Evolutionary conservation across 1,140 invertebrate genomes (phyloP), one percentile per base, ranked within the genome.

Genomic region (Magallana ariakensis): DNA sequence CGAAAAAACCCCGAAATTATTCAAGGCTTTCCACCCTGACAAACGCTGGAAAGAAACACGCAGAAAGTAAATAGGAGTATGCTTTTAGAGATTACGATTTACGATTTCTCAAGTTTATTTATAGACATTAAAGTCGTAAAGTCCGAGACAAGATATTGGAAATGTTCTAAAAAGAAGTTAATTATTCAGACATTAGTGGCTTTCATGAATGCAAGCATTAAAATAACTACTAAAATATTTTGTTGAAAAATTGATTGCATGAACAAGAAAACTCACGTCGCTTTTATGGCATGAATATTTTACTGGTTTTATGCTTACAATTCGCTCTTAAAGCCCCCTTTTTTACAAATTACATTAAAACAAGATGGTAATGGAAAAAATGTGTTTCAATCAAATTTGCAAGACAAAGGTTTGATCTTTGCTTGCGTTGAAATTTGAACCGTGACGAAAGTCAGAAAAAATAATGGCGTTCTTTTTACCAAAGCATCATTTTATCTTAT

Each of bases 361-460:
- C 13, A 33, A 75, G 66, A 26, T 22, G 22, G 19, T 33, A 75
- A 75, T 75, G 66, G 66, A 13, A 75, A 75, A 26, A 26, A 13
- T 22, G 19, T 11, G 66, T 33, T 11, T 11, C 66, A 75, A 75
- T 75, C 13, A 26, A 75, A 26, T 75, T 26, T 75, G 66, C 9
- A 75, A 10, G 15, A 60, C 66, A 75, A 75, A 75, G 22, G 66
- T 10, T 75, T 75, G 66, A 26, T 22, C 22, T 13, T 26, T 26
- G 11, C 13, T 11, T 13, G 66, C 19, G 22, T 3, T 75, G 22
- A 75, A 75, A 75, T 75, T 70, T 75, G 66, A 75, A 75, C 66
- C 66, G 66, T 75, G 66, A 75, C 66, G 11, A 75, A 75, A 75
- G 66, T 75, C 66, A 75, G 22, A 75, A 75, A 75, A 46, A 75